phyloP scores from a whole-genome alignment of 2,888 invertebrate genomes.

The Hypolimnas misippus region DNA sequence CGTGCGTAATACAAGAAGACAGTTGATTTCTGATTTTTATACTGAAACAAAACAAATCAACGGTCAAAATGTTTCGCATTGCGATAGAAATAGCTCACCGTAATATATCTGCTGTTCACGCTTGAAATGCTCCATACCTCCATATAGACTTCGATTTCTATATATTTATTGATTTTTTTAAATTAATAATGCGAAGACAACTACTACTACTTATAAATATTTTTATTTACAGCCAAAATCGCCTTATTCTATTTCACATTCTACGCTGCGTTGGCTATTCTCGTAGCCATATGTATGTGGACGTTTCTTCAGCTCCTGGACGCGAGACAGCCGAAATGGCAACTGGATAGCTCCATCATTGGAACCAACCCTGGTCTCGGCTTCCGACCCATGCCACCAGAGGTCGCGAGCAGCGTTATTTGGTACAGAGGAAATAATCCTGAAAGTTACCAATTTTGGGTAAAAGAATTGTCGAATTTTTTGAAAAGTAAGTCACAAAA shows the following conservation, averaged over 20 bases:
- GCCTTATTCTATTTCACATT: constrained; percentile 97
- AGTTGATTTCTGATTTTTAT: no score
- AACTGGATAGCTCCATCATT: constrained; percentile 92
- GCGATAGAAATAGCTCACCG: no score
- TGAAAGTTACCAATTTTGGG: constrained; percentile 91
- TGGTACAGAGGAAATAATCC: constrained; percentile 94
- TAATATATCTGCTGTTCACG: no score
- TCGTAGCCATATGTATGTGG: constrained; percentile 97
- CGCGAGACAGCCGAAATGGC: constrained; percentile 95
- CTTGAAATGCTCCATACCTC: no score
- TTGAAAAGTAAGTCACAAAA: constrained; percentile 86
- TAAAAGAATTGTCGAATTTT: constrained; percentile 88
- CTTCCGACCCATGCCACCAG: constrained; percentile 95
- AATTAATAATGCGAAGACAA: no score
- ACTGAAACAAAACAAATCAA: no score
- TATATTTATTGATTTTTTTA: no score
- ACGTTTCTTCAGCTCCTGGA: constrained; percentile 96
- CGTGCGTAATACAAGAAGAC: no score
- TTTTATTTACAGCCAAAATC: constrained; percentile 91
- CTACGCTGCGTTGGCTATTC: constrained; percentile 94
- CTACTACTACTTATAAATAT: neutral
- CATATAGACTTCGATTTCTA: no score
- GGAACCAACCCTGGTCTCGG: constrained; percentile 98
- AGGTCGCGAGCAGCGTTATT: constrained; percentile 96
- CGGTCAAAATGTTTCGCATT: no score